Base-by-base conservation (phyloP, 1,140 invertebrate species). In the Vanessa tameamea region DNA sequence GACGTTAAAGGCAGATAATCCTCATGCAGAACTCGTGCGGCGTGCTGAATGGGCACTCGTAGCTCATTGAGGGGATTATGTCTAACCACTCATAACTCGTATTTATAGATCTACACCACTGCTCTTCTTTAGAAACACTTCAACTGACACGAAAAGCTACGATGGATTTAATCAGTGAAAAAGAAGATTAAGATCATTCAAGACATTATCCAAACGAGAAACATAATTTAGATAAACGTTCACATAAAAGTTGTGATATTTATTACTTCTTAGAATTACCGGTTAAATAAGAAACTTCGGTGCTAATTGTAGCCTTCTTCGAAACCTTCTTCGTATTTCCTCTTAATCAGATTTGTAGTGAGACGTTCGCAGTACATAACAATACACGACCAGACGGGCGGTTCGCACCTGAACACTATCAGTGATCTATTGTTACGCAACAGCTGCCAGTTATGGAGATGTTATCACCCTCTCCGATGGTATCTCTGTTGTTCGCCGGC, bases 31-130 rank as follows among this genome's bases (percentile, higher is more conserved):
- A 26, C 13, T 1, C 63, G 15, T 15, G 6, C 51, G 61, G 7
- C 9, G 37, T 23, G 53, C 37, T 72, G 70, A 72, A 72, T 61
- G 61, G 61, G 26, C 47, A 61, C 51, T 57, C 64, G 48, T 53
- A 47, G 37, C 64, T 73, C 71, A 73, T 73, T 67, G 64, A 73
- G 47, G 13, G 51, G 64, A 73, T 73, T 73, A 73, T 55, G 37
- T 14, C 67, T 23, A 23, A 69, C 67, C 67, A 69, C 67, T 61
- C 72, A 68, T 63, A 73, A 51, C 72, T 73, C 15, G 65, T 68
- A 63, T 61, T 61, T 61, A 57, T 64, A 61, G 37, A 37, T 55
- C 63, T 48, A 26, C 20, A 57, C 66, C 14, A 53, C 51, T 31
- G 20, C 51, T 69, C 55, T 59, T 48, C 31, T 69, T 20, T 69